Percentiles rank a stretch among this genome's conserved stretches.
Evolutionary conservation across 2,113 vertebrate species (phyloP).

Genomic region (Sander vitreus): DNA sequence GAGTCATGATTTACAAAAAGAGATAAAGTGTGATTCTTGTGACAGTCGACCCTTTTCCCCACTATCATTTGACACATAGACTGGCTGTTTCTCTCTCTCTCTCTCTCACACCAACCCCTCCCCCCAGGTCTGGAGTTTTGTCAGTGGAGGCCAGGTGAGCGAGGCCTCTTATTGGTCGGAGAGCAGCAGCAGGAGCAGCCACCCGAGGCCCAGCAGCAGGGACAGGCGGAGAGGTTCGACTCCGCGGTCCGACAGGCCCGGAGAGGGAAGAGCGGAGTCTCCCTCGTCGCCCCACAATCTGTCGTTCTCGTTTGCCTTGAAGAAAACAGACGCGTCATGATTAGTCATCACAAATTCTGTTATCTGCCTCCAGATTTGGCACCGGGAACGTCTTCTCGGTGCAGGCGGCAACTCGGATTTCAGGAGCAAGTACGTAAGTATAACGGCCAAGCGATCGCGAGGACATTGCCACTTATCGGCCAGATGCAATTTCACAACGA

Average conservation of each 20-base stretch:
- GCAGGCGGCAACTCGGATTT: neutral
- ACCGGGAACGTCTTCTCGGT: neutral
- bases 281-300: slow-evolving; percentile 77
- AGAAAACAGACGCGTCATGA: neutral
- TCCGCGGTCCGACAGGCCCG: slow-evolving; percentile 64
- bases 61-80: slow-evolving; percentile 40
- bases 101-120: neutral
- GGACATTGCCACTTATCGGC: slow-evolving; percentile 22
- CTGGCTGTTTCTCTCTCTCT: slow-evolving; percentile 41
- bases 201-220: slow-evolving; percentile 46
- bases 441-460: slow-evolving; percentile 2
- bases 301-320: slow-evolving; percentile 77
- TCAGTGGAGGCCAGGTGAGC: slow-evolving; percentile 35
- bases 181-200: slow-evolving; percentile 59
- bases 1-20: slow-evolving; percentile 72
- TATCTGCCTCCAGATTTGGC: neutral
- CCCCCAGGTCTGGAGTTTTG: slow-evolving; percentile 34
- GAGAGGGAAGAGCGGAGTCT: slow-evolving; percentile 74
- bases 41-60: slow-evolving; percentile 23
- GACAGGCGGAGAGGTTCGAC: slow-evolving; percentile 25
- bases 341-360: neutral
- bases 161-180: slow-evolving; percentile 49
- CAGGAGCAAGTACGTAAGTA: neutral
- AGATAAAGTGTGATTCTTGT: slow-evolving; percentile 61
- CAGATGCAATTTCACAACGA: slow-evolving; percentile 31